phyloP scores from a whole-genome alignment of 64 coral and sea anemone species.

The Platygyra sinensis region DNA sequence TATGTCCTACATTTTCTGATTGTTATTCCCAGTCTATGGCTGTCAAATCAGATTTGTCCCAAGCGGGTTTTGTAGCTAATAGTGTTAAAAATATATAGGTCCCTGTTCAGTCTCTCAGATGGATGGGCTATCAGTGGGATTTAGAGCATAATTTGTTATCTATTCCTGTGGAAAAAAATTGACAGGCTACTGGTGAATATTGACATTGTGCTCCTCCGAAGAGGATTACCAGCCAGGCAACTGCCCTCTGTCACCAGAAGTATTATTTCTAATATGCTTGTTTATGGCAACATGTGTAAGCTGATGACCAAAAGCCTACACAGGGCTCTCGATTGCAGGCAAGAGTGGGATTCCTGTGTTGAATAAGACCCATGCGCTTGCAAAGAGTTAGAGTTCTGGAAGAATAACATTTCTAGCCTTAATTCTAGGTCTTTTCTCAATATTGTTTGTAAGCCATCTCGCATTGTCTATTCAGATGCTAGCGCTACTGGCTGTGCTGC shows the following conservation, averaged over 20 bases:
- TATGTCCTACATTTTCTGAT: no score
- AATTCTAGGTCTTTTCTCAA: background rate
- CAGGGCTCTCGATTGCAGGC: conserved; percentile 28
- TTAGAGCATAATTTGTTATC: no score
- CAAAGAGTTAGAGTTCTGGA: no score
- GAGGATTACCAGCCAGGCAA: conserved; percentile 56
- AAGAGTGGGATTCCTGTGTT: conserved; percentile 22
- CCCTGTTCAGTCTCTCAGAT: no score
- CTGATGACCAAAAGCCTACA: conserved; percentile 63
- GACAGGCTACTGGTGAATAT: no score
- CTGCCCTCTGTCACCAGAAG: conserved; percentile 49
- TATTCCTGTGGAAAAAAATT: no score
- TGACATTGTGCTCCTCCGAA: conserved; percentile 9
- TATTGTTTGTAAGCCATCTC: background rate
- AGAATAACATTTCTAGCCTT: conserved; percentile 2
- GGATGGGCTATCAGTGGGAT: no score
- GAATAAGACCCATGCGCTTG: background rate
- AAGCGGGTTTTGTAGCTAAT: no score
- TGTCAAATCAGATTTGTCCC: no score
- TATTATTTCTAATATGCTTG: conserved; percentile 55
- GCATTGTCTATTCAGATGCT: conserved; percentile 62
- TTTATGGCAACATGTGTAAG: conserved; percentile 72
- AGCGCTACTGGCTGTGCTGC: conserved; percentile 43
- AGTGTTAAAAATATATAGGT: no score
- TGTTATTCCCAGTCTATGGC: no score